Base-by-base conservation (phyloP, 1,140 invertebrate species). In the Drosophila triauraria region DNA sequence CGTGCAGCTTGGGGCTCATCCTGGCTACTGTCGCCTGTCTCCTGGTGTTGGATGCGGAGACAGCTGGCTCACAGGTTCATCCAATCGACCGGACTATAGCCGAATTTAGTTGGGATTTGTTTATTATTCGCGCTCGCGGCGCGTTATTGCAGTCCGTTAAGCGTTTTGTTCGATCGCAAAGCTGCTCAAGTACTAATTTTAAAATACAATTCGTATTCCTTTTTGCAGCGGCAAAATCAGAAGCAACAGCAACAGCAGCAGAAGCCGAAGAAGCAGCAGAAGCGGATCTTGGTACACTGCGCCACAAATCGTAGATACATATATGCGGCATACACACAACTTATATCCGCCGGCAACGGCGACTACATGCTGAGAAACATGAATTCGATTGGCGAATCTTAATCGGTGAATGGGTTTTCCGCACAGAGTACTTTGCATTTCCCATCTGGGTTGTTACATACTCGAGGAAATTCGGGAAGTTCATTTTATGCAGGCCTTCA, bases 1-100 rank as follows among this genome's bases (percentile, higher is more conserved):
- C 95, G 84, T 96, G 95, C 86, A 95, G 93, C 93, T 95, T 96
- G 91, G 95, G 95, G 74, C 93, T 93, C 94, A 94, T 94, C 77
- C 50, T 76, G 57, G 10, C 51, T 27, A 35, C 50, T 9, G 65
- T 42, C 50, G 13, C 32, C 51, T 23, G 17, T 9, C 20, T 15
- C 13, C 51, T 54, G 51, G 51, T 54, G 12, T 38, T 38, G 51
- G 57, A 9, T 43, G 2, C 13, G 53, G 42, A 58, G 20, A 20
- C 20, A 53, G 20, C 20, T 48, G 23, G 30, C 50, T 60, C 47
- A 51, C 27, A 38, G 42, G 40, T n/a, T 44, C 54, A 70, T 38
- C 40, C 15, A 58, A 54, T 40, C 56, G 30, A 59, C 40, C 51
- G 70, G 71, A 60, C 13, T 47, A 38, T 40, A 61, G 51, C 27